These are phyloP conservation scores for Lymantria dispar DNA, from an alignment of 2,888 invertebrate genomes.

Conservation along the genomic window DNA sequence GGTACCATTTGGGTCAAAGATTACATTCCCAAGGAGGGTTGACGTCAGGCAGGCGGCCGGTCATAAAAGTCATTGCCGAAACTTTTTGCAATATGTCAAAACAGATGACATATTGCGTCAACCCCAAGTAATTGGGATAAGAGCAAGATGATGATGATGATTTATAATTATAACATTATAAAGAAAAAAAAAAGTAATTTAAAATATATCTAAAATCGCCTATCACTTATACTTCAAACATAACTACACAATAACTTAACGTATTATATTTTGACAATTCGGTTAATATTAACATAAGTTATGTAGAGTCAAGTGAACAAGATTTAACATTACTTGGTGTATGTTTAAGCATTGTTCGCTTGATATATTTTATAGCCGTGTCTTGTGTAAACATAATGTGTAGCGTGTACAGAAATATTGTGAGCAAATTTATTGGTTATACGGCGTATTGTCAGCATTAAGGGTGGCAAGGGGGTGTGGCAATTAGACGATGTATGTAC, in stretches of 20 bases:
- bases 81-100: no score
- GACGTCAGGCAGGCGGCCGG: no score
- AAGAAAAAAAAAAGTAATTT: no score
- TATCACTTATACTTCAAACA: conserved; percentile 26
- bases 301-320: conserved; percentile 60
- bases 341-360: conserved; percentile 73
- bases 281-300: conserved; percentile 65
- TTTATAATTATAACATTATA: no score
- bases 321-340: conserved; percentile 59
- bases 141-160: no score
- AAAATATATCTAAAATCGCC: conserved; percentile 33
- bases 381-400: conserved; percentile 77
- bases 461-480: conserved; percentile 49
- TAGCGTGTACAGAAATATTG: conserved; percentile 74
- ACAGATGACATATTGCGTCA: no score
- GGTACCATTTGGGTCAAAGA: no score
- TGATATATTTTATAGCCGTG: conserved; percentile 75
- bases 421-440: conserved; percentile 74
- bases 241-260: conserved; percentile 36
- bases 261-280: conserved; percentile 74
- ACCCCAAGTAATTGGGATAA: no score
- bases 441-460: conserved; percentile 59
- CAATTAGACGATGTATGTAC: conserved; percentile 23
- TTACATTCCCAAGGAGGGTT: no score
- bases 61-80: no score